Evolutionary conservation across 2,888 invertebrate genomes (phyloP).

Genomic region (Malacosoma neustria): DNA sequence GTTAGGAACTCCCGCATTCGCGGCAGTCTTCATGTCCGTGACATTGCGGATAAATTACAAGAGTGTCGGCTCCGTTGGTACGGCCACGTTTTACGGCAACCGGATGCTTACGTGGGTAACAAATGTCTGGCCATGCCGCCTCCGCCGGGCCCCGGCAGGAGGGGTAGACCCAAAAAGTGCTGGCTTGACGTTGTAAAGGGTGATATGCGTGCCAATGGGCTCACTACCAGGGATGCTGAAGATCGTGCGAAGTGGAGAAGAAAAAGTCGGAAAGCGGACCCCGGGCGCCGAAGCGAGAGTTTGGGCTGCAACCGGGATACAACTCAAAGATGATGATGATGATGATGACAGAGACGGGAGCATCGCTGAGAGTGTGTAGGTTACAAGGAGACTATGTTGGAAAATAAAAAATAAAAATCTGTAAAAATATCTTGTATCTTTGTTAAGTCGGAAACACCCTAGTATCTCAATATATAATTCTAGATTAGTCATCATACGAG

Average conservation of each 20-base stretch:
- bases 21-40: too few relatives aligned
- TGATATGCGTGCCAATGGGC: neutral
- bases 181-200: neutral
- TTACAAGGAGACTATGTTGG: too few relatives aligned
- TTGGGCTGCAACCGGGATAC: neutral
- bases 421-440: too few relatives aligned
- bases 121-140: neutral
- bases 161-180: neutral
- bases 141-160: neutral
- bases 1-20: too few relatives aligned
- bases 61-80: too few relatives aligned
- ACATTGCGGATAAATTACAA: too few relatives aligned
- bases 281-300: neutral
- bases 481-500: too few relatives aligned
- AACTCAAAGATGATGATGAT: neutral
- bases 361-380: too few relatives aligned
- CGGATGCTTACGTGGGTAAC: neutral
- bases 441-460: too few relatives aligned
- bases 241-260: neutral
- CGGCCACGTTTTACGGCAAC: too few relatives aligned
- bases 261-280: neutral
- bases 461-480: too few relatives aligned
- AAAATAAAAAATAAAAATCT: too few relatives aligned
- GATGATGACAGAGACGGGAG: neutral
- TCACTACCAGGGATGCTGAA: neutral